Percentiles rank a stretch among this genome's conserved stretches.
These are phyloP conservation scores for Drosophila neoperkinsi DNA, from an alignment of 2,888 invertebrate genomes.

Conservation along the genomic window DNA sequence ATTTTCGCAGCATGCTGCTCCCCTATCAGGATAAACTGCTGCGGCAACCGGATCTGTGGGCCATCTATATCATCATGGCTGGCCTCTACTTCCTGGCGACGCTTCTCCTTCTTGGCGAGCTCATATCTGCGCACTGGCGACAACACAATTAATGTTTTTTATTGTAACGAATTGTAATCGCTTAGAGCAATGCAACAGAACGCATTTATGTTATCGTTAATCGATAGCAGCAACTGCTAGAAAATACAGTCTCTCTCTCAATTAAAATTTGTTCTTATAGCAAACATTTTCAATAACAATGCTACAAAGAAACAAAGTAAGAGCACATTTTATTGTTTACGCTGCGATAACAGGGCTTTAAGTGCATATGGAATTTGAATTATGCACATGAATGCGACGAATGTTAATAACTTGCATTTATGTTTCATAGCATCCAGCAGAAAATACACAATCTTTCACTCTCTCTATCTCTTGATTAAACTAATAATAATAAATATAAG, in stretches of 20 bases:
- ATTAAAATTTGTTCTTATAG: neutral
- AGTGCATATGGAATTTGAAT: neutral
- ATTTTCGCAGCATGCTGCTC: neutral
- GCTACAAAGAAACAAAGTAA: neutral
- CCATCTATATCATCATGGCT: neutral
- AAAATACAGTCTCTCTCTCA: neutral
- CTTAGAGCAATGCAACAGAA: neutral
- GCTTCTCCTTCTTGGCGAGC: constrained; percentile 24
- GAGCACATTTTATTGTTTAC: neutral
- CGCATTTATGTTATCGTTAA: neutral
- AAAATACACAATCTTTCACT: neutral
- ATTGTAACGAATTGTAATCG: neutral
- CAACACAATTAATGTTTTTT: neutral
- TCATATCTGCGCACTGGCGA: constrained; percentile 34
- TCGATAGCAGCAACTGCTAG: neutral
- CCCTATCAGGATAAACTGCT: neutral
- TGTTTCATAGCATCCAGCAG: neutral
- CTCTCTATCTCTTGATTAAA: neutral
- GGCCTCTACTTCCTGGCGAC: neutral
- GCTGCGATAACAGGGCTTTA: neutral
- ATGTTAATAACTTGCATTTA: neutral
- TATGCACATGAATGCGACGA: neutral
- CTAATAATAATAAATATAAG: neutral
- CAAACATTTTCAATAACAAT: neutral
- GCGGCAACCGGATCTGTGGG: neutral